Evolutionary conservation across 2,888 invertebrate species (phyloP).

Genomic region (Vanessa cardui): DNA sequence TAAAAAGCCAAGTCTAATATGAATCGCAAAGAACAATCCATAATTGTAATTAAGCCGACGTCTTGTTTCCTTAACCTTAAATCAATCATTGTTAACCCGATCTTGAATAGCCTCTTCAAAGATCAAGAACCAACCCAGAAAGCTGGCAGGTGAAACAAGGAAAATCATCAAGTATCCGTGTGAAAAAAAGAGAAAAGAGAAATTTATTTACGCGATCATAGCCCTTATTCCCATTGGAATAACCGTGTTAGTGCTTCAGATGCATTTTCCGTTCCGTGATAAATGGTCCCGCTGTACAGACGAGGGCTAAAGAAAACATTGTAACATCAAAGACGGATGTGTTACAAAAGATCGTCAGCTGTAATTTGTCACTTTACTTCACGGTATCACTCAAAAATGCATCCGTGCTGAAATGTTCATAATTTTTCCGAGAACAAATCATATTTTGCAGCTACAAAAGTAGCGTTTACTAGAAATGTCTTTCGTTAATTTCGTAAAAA

Average conservation of each 20-base stretch:
- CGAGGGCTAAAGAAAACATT: constrained; percentile 31
- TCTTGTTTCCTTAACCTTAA: constrained; percentile 27
- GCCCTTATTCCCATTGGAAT: neutral
- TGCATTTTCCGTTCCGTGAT: neutral
- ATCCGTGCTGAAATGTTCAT: constrained; percentile 47
- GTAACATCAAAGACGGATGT: constrained; percentile 63
- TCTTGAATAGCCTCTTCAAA: constrained; percentile 34
- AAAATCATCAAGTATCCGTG: constrained; percentile 28
- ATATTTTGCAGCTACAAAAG: constrained; percentile 40
- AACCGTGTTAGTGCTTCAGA: neutral
- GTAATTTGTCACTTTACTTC: constrained; percentile 67
- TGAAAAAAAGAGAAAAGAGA: constrained; percentile 11
- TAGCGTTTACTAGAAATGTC: neutral
- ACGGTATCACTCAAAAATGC: constrained; percentile 49
- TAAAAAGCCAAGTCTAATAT: too few relatives aligned
- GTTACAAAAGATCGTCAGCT: constrained; percentile 54
- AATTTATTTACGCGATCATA: neutral
- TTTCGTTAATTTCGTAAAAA: too few relatives aligned
- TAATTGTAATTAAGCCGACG: constrained; percentile 26
- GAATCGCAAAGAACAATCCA: neutral
- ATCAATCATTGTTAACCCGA: constrained; percentile 37
- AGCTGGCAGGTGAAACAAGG: constrained; percentile 39
- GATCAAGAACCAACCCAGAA: constrained; percentile 29
- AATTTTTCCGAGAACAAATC: constrained; percentile 59
- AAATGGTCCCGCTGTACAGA: constrained; percentile 12